These are phyloP conservation scores for Burhinus bistriatus DNA, from an alignment of 2,113 vertebrate genomes.

Conservation along the genomic window DNA sequence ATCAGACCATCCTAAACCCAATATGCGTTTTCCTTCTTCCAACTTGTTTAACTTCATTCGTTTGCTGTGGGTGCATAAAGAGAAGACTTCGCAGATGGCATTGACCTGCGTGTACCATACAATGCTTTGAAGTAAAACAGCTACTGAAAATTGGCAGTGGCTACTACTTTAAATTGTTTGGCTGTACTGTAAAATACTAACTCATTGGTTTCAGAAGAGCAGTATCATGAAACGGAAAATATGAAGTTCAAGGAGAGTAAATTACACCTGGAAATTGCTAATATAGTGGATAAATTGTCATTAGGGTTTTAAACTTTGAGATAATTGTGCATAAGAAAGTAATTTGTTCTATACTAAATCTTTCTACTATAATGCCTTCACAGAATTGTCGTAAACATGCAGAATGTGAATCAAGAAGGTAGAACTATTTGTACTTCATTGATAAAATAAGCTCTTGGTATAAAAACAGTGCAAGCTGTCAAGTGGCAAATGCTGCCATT, in stretches of 20 bases:
- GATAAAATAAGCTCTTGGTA: conserved; percentile 29
- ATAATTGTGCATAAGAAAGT: neutral
- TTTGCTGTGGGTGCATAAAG: neutral
- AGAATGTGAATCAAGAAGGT: neutral
- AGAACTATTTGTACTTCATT: neutral
- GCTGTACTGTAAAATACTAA: neutral
- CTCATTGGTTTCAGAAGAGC: neutral
- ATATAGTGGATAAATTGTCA: neutral
- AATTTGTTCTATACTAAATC: neutral
- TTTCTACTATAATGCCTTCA: neutral
- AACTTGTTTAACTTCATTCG: neutral
- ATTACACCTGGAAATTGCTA: neutral
- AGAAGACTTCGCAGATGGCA: neutral
- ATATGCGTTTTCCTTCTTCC: neutral
- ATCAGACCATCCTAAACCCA: neutral
- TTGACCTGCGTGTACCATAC: neutral
- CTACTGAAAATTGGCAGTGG: neutral
- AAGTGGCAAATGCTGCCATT: conserved; percentile 41
- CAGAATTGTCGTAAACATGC: neutral
- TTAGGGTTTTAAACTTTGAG: neutral
- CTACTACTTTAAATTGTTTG: neutral
- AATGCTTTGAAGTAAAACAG: neutral
- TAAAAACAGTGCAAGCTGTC: conserved; percentile 20
- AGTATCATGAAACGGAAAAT: neutral
- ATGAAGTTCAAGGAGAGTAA: neutral